phyloP scores from a whole-genome alignment of 2,888 invertebrate genomes.

The Pseudococcus viburni region DNA sequence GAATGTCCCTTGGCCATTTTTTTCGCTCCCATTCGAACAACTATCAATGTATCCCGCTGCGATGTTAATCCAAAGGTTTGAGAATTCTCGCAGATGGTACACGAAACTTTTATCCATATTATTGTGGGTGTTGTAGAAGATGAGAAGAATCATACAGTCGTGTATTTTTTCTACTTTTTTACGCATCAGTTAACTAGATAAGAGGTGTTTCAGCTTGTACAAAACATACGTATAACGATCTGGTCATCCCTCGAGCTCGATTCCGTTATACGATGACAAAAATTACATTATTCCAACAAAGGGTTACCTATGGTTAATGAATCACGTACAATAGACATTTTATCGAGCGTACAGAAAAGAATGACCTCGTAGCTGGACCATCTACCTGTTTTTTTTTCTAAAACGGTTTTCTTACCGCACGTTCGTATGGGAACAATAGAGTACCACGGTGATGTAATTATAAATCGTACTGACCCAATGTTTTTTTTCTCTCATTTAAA shows the following conservation, averaged over 20 bases:
- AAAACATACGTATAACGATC: neutral
- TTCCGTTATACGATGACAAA: neutral
- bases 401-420: neutral
- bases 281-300: neutral
- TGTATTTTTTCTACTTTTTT: neutral
- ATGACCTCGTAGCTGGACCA: neutral
- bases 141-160: neutral
- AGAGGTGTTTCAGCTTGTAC: neutral
- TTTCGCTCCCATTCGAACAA: neutral
- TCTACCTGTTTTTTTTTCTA: neutral
- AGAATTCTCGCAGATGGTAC: neutral
- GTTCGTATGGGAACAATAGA: neutral
- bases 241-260: neutral
- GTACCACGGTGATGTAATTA: conserved; percentile 21
- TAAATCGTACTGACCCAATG: neutral
- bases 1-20: conserved; percentile 3
- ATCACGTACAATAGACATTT: neutral
- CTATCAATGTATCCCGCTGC: neutral
- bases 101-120: neutral
- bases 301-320: conserved; percentile 2
- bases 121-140: neutral
- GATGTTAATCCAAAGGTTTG: conserved; percentile 10
- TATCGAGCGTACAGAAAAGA: neutral
- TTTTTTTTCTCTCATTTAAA: neutral
- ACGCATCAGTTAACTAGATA: neutral